Evolutionary conservation across 2,797 vertebrate genomes (phyloP).

Genomic region (Fringilla coelebs): DNA sequence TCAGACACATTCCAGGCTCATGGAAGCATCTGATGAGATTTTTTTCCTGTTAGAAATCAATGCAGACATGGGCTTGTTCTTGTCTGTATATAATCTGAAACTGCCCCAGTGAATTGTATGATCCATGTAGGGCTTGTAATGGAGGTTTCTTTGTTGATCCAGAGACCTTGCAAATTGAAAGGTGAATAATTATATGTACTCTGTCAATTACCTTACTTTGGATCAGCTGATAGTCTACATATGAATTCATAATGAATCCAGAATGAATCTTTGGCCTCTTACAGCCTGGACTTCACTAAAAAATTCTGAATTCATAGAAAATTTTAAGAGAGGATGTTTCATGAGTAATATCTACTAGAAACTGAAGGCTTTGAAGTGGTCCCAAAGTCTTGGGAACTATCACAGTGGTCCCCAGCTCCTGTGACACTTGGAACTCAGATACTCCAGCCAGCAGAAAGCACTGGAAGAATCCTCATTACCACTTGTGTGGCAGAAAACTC

Average conservation of each 20-base stretch:
- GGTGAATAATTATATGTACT: conserved; percentile 56
- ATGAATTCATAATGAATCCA: conserved; percentile 36
- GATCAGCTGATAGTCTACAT: conserved; percentile 11
- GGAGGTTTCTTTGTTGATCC: conserved; percentile 50
- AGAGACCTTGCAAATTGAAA: conserved; percentile 50
- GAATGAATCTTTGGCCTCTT: neutral
- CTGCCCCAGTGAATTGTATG: neutral
- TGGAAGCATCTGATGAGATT: neutral
- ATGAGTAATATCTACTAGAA: neutral
- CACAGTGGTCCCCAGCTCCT: neutral
- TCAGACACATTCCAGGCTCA: neutral
- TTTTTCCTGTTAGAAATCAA: neutral
- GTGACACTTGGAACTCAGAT: neutral
- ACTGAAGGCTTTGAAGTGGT: neutral
- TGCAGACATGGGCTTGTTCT: neutral
- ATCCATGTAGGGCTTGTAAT: neutral
- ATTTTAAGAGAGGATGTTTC: neutral
- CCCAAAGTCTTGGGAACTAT: neutral
- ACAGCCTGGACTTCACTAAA: neutral
- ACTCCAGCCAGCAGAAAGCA: neutral
- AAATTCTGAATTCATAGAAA: neutral
- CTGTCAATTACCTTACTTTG: conserved; percentile 31
- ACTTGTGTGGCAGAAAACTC: neutral
- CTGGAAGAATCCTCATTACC: neutral
- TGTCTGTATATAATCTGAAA: neutral